A percentile compares a stretch with the other conserved stretches of the same genome.
Conservation (phyloP, 2,113 vertebrate species). For the Alouatta palliata region DNA sequence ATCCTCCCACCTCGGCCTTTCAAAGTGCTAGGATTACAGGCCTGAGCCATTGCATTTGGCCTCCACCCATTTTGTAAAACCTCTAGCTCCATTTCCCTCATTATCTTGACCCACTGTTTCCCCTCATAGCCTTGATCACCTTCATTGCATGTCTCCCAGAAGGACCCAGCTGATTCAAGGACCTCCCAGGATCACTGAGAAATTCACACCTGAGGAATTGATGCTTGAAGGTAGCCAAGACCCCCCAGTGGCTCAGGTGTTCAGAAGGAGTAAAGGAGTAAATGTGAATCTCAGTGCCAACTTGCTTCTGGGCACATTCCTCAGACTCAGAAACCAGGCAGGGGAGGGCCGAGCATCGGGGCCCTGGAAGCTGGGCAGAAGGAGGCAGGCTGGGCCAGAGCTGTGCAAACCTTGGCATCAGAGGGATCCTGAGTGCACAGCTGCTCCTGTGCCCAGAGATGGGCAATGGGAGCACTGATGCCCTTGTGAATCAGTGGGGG, state of each 20-base stretch:
- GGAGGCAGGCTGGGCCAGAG: neutral
- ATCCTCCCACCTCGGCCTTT: no score
- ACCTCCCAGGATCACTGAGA: neutral
- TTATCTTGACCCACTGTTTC: neutral
- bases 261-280: neutral
- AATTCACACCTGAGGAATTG: neutral
- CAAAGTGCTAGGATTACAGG: no score
- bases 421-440: neutral
- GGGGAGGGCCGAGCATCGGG: neutral
- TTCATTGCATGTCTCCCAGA: neutral
- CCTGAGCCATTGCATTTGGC: no score
- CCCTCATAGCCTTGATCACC: neutral
- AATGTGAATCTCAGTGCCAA: neutral
- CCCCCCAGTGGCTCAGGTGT: neutral
- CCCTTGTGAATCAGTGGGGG: no score
- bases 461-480: rapidly evolving
- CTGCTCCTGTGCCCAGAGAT: neutral
- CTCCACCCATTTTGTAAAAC: neutral
- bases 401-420: rapidly evolving
- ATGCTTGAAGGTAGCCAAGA: neutral
- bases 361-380: neutral
- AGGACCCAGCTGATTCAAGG: neutral
- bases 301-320: neutral
- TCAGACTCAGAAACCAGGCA: neutral
- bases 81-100: neutral